These are phyloP conservation scores for Erpobdella octoculata DNA, from an alignment of 2,888 invertebrate genomes.

Conservation along the genomic window DNA sequence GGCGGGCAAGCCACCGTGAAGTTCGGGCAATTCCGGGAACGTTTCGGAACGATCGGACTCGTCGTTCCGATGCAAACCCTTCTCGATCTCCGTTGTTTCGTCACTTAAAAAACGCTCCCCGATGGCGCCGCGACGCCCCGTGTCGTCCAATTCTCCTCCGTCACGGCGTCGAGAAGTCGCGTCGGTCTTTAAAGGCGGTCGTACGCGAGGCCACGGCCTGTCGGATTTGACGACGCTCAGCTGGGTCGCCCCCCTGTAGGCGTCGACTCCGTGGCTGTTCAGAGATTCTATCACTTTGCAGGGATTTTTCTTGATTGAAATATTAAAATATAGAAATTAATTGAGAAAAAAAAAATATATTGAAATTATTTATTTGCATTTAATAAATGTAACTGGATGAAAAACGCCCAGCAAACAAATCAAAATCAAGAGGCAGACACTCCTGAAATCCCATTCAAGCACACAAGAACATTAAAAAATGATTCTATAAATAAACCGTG, in stretches of 20 bases:
- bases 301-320: conserved; percentile 50
- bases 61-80: neutral
- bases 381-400: no score
- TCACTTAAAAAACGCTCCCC: no score
- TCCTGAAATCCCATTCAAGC: no score
- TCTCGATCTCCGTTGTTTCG: neutral
- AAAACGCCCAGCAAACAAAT: no score
- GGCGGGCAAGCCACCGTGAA: no score
- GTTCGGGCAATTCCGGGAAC: neutral
- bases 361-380: neutral
- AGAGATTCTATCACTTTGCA: conserved; percentile 44
- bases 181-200: no score
- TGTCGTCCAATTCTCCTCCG: neutral
- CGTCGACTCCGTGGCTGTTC: conserved; percentile 48
- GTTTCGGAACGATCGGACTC: neutral
- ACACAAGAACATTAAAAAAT: no score
- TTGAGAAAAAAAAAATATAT: neutral
- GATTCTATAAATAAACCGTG: no score
- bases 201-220: no score
- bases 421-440: no score
- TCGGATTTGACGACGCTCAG: conserved; percentile 48
- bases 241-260: conserved; percentile 51
- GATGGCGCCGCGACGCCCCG: no score
- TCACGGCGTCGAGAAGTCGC: neutral
- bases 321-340: neutral